phyloP scores from a whole-genome alignment of 2,113 vertebrate genomes.

The Rhynchomys soricoides region DNA sequence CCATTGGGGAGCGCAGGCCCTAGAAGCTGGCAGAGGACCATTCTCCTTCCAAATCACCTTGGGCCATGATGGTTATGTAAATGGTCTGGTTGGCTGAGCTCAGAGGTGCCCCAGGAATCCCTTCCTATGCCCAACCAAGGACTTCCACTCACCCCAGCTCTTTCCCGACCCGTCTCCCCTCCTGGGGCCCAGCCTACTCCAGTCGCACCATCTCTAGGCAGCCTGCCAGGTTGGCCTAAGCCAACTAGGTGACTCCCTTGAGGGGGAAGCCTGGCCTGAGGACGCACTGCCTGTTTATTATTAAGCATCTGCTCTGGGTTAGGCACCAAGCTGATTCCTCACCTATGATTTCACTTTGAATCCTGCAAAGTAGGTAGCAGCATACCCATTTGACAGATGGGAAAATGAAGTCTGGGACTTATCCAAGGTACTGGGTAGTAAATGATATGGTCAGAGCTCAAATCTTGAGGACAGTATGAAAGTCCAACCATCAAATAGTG shows the following conservation, averaged over 20 bases:
- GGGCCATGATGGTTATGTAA: fast-evolving
- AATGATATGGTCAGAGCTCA: background rate
- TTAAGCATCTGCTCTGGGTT: background rate
- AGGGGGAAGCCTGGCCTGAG: background rate
- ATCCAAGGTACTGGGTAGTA: background rate
- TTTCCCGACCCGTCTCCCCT: background rate
- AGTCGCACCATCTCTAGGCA: background rate
- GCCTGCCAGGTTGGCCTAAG: background rate
- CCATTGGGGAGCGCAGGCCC: background rate
- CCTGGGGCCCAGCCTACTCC: background rate
- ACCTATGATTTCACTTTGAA: background rate
- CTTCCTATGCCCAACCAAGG: background rate
- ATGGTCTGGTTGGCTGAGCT: background rate
- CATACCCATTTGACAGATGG: background rate
- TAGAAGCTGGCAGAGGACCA: background rate
- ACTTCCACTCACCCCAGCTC: background rate
- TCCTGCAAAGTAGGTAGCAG: background rate
- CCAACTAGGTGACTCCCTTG: background rate
- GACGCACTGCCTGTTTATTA: background rate
- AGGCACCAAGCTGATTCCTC: background rate
- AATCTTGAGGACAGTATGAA: background rate
- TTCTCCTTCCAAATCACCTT: background rate
- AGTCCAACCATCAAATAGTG: background rate
- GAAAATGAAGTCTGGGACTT: background rate
- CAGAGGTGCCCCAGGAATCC: background rate